These are phyloP conservation scores for Ferrisia virgata DNA, from an alignment of 2,888 invertebrate species.

Conservation along the genomic window DNA sequence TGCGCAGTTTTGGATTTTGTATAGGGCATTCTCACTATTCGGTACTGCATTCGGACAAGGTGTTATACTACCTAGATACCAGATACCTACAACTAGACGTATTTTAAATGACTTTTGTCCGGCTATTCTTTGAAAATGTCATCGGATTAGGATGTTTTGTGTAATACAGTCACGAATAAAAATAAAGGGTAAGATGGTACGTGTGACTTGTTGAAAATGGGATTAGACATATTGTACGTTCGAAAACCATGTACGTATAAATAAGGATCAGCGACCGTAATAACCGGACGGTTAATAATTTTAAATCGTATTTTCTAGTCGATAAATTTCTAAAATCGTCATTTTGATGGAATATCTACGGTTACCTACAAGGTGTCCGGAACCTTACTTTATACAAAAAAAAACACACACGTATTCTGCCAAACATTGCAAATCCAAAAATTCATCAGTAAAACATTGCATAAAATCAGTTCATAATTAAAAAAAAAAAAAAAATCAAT, in stretches of 20 bases:
- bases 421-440: no score
- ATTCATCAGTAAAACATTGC: no score
- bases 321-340: not conserved
- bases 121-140: not conserved
- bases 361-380: no score
- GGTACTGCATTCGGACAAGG: not conserved
- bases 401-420: no score
- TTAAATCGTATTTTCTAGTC: not conserved
- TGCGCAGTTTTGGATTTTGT: not conserved
- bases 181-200: not conserved
- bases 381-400: no score
- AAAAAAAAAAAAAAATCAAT: no score
- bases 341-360: no score
- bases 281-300: not conserved
- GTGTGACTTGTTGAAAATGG: slow-evolving; percentile 4
- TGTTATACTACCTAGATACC: not conserved
- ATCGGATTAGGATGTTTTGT: not conserved
- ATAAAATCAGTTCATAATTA: no score
- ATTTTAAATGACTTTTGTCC: slow-evolving; percentile 14
- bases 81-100: no score
- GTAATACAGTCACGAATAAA: not conserved
- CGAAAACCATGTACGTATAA: not conserved
- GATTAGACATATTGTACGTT: slow-evolving; percentile 2
- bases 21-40: not conserved
- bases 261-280: not conserved